These are phyloP conservation scores for Drosophila pseudoobscura DNA, from an alignment of 1,140 invertebrate species.

Conservation along the genomic window DNA sequence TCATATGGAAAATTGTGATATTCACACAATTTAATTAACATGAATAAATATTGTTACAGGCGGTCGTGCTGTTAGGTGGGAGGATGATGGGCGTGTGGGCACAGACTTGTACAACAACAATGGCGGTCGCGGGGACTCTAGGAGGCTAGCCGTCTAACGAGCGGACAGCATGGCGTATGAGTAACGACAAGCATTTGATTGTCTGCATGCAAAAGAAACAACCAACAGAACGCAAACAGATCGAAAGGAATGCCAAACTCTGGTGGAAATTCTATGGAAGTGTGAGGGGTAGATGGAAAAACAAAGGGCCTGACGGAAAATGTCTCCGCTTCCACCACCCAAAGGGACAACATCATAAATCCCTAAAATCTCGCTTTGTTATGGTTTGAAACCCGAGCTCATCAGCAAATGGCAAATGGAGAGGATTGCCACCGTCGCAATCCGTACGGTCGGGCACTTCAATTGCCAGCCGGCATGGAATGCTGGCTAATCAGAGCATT, in stretches of 20 bases:
- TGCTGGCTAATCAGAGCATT: slow-evolving; percentile 67
- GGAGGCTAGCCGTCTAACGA: slow-evolving; percentile 66
- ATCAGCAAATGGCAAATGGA: slow-evolving; percentile 48
- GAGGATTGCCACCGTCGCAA: slow-evolving; percentile 28
- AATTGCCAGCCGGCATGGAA: slow-evolving; percentile 29
- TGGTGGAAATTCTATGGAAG: not conserved
- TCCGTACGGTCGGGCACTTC: slow-evolving; percentile 40
- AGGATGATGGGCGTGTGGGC: slow-evolving; percentile 1
- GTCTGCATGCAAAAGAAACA: slow-evolving; percentile 58
- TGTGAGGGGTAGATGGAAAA: slow-evolving; percentile 28
- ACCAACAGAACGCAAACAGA: slow-evolving; percentile 73
- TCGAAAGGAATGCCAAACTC: slow-evolving; percentile 55
- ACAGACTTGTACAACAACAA: slow-evolving; percentile 53
- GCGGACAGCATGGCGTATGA: slow-evolving; percentile 75
- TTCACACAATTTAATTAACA: slow-evolving; percentile 83
- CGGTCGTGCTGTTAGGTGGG: slow-evolving; percentile 13
- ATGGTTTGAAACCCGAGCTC: slow-evolving; percentile 77
- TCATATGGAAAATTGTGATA: slow-evolving; percentile 83
- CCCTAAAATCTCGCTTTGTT: slow-evolving; percentile 74
- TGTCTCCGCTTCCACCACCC: not conserved
- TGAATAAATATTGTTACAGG: slow-evolving; percentile 83
- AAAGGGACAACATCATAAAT: slow-evolving; percentile 67
- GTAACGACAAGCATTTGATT: slow-evolving; percentile 65
- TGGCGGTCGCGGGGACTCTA: slow-evolving; percentile 5
- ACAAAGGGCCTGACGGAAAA: slow-evolving; percentile 54